phyloP scores from a whole-genome alignment of 2,888 invertebrate species.

The Anthophora plumipes region DNA sequence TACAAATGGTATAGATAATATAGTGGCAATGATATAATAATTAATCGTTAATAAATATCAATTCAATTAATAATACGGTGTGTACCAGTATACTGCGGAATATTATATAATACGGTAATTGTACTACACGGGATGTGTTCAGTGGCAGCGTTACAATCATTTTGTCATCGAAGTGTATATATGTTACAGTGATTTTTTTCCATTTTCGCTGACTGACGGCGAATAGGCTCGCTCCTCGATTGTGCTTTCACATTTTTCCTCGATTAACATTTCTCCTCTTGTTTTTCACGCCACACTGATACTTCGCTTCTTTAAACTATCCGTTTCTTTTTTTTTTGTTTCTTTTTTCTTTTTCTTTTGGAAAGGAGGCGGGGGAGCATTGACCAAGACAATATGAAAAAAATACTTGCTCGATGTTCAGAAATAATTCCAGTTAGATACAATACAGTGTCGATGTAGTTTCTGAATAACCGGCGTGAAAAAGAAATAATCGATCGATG shows the following conservation, averaged over 20 bases:
- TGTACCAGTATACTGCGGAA: slow-evolving; percentile 70
- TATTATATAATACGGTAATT: slow-evolving; percentile 81
- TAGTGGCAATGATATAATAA: slow-evolving; percentile 83
- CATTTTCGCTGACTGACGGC: slow-evolving; percentile 49
- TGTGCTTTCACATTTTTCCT: slow-evolving; percentile 24
- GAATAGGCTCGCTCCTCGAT: slow-evolving; percentile 36
- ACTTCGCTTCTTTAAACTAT: slow-evolving; percentile 4
- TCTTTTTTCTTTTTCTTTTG: not conserved
- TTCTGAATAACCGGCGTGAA: no score
- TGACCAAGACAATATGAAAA: slow-evolving; percentile 7
- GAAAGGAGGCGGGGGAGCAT: not conserved
- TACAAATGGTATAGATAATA: slow-evolving; percentile 84
- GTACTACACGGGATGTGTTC: slow-evolving; percentile 84
- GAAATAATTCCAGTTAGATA: slow-evolving; percentile 29
- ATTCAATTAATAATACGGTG: slow-evolving; percentile 79
- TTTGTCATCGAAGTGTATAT: slow-evolving; percentile 59
- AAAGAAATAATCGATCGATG: not conserved
- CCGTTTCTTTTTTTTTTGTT: not conserved
- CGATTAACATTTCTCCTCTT: slow-evolving; percentile 1
- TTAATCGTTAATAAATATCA: slow-evolving; percentile 83
- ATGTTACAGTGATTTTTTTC: slow-evolving; percentile 66
- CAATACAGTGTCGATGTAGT: not conserved
- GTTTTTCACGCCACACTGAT: slow-evolving; percentile 7
- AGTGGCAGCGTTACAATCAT: slow-evolving; percentile 81
- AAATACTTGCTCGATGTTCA: slow-evolving; percentile 3